These are phyloP conservation scores for Mamestra configurata DNA, from an alignment of 1,140 invertebrate species.

Conservation along the genomic window DNA sequence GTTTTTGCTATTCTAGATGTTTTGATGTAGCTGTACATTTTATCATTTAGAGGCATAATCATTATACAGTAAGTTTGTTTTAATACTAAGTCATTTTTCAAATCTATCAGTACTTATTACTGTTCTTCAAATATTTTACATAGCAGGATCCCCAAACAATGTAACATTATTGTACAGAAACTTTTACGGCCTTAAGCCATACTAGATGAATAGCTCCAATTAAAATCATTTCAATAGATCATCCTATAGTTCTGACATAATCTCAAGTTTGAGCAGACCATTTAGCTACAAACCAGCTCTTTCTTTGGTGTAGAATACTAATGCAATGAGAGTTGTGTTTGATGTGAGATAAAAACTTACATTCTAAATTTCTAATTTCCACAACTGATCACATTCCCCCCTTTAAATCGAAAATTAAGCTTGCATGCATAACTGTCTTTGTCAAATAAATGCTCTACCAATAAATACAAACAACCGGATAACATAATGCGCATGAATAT, in stretches of 20 bases:
- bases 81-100: not conserved
- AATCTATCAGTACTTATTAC: not conserved
- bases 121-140: not conserved
- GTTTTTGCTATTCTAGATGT: not conserved
- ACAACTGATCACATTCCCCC: too few relatives aligned
- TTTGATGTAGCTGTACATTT: conserved; percentile 4
- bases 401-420: too few relatives aligned
- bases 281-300: not conserved
- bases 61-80: not conserved
- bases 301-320: not conserved
- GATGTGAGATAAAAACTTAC: not conserved
- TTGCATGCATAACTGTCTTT: conserved; percentile 65
- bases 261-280: conserved; percentile 24
- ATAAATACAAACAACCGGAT: conserved; percentile 41
- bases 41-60: not conserved
- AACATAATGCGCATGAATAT: conserved; percentile 67
- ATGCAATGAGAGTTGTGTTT: not conserved
- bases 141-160: conserved; percentile 7
- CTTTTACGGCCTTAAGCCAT: not conserved
- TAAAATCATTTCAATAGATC: not conserved
- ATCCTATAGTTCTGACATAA: not conserved
- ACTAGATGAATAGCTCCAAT: not conserved
- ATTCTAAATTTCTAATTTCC: conserved; percentile 21
- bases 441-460: conserved; percentile 53
- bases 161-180: not conserved